A percentile compares a stretch with the other conserved stretches of the same genome.
These are phyloP conservation scores for Calosoma granatense DNA, from an alignment of 1,140 invertebrate genomes.

Conservation along the genomic window DNA sequence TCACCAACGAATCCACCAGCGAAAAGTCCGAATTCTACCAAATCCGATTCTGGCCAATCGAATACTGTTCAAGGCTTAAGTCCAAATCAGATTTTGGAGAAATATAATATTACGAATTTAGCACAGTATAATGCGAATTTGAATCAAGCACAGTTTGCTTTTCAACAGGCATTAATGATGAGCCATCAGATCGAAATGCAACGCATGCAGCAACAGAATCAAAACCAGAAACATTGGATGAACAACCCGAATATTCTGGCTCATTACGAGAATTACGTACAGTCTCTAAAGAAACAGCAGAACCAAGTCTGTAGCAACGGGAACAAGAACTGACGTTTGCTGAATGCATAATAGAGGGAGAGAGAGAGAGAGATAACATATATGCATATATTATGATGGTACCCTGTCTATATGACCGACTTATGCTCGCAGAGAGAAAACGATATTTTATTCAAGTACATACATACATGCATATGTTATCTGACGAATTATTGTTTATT, in stretches of 20 bases:
- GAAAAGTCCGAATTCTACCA: neutral
- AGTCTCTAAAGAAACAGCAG: constrained; percentile 22
- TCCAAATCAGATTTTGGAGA: constrained; percentile 30
- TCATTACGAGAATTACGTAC: constrained; percentile 33
- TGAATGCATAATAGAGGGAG: neutral
- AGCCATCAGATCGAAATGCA: constrained; percentile 30
- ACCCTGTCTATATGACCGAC: no score
- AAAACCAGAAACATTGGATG: constrained; percentile 25
- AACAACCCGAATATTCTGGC: constrained; percentile 23
- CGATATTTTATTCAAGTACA: no score
- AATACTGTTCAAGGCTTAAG: constrained; percentile 14
- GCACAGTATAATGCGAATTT: constrained; percentile 31
- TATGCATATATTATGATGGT: neutral
- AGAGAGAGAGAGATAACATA: neutral
- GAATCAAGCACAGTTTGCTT: constrained; percentile 23
- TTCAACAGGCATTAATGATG: constrained; percentile 29
- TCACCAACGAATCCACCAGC: neutral
- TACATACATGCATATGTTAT: no score
- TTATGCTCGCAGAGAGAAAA: no score
- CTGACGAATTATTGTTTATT: no score
- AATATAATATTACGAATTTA: constrained; percentile 32
- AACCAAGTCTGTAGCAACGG: constrained; percentile 21
- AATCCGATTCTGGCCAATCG: neutral
- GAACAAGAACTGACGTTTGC: constrained; percentile 28
- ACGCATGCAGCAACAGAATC: constrained; percentile 3